phyloP scores from a whole-genome alignment of 2,797 vertebrate genomes.

The Calcarius lapponicus region DNA sequence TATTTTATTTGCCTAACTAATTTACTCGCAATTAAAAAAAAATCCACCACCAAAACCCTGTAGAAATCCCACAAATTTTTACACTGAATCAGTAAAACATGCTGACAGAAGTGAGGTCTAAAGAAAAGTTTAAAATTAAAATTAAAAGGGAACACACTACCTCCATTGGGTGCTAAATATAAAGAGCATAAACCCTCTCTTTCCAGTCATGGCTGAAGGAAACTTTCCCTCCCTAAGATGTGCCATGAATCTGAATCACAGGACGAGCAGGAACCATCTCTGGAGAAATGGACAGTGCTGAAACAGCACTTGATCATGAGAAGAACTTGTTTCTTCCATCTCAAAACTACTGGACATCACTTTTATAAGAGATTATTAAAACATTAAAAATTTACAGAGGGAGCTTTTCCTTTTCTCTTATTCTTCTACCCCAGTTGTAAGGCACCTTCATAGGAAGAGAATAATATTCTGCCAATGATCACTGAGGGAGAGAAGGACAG shows the following conservation, averaged over 20 bases:
- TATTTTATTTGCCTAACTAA: neutral
- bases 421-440: neutral
- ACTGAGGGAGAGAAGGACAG: neutral
- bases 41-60: neutral
- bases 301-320: neutral
- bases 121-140: neutral
- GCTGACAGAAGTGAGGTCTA: neutral
- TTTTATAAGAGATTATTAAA: neutral
- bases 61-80: neutral
- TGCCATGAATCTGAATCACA: neutral
- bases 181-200: neutral
- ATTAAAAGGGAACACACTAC: neutral
- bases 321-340: neutral
- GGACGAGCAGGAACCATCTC: fast-evolving
- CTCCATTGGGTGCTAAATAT: neutral
- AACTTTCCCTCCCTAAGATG: neutral
- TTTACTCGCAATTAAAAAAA: neutral
- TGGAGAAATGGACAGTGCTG: neutral
- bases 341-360: neutral
- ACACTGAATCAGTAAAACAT: neutral
- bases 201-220: neutral
- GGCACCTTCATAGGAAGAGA: neutral
- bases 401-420: neutral
- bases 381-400: neutral
- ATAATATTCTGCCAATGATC: neutral